Base-by-base conservation (phyloP, 2,113 vertebrate species). In the Heterochromis multidens region DNA sequence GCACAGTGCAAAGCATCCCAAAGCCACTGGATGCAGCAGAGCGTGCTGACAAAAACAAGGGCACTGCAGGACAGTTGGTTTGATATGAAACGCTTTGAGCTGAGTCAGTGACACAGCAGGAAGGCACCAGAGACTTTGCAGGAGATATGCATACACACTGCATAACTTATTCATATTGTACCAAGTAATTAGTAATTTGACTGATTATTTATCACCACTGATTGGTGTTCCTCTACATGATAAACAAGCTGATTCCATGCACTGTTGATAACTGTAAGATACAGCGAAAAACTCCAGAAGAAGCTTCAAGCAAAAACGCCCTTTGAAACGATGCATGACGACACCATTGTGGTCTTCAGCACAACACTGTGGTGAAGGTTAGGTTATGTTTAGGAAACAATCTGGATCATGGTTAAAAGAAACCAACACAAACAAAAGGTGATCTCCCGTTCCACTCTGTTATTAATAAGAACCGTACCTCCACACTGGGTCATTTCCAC, bases 41-140 rank as follows among this genome's bases (percentile, higher is more conserved):
- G 78, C 27, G 14, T 40, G 85, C 79, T 77, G 87, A 85, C 85
- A 72, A 86, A 83, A 86, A 90, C 86, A 79, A 86, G 85, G 87
- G 84, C 65, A 83, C 80, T 57, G 83, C 85, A 80, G 88, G 84
- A 80, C 89, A 86, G 79, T 79, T 82, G 76, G 62, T 89, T 80
- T 83, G 82, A 87, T 91, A 83, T 65, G 49, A 83, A 89, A 77
- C 11, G 7, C 56, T 81, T 77, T 65, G 77, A 89, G 81, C 86
- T 88, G 91, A 85, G 80, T 87, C 88, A 85, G 80, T 82, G 74
- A 0, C 83, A 76, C 21, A 14, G 83, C 79, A 3, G 80, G 85
- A 63, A 87, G 77, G 14, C 81, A 79, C 87, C 72, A 87, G 86
- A 90, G 81, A 60, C 63, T 88, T 56, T 31, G 58, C 57, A 19